Conservation (phyloP, 2,113 vertebrate species). For the Cyprichromis sp. region DNA sequence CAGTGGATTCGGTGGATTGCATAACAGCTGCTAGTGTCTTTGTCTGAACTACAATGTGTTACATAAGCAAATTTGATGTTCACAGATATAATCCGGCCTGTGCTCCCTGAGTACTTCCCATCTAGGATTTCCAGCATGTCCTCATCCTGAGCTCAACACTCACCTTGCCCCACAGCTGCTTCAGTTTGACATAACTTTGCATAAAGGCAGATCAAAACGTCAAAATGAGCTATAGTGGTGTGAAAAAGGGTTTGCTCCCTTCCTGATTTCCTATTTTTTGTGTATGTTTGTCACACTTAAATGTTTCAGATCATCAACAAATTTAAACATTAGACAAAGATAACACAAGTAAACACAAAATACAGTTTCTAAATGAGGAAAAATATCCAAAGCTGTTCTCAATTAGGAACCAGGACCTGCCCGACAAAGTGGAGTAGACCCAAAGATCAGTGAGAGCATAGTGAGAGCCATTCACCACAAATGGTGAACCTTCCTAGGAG, state of each 20-base stretch:
- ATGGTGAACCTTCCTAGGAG: not conserved
- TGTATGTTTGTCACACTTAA: not conserved
- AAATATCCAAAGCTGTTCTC: not conserved
- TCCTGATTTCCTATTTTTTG: not conserved
- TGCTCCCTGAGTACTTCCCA: slow-evolving; percentile 28
- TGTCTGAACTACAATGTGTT: slow-evolving; percentile 57
- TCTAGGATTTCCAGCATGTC: slow-evolving; percentile 44
- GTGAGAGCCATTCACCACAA: not conserved
- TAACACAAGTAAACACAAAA: not conserved
- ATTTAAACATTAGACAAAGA: not conserved
- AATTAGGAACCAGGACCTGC: not conserved
- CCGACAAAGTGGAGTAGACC: not conserved
- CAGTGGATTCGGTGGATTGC: slow-evolving; percentile 31
- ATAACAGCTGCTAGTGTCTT: slow-evolving; percentile 55
- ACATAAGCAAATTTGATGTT: slow-evolving; percentile 71
- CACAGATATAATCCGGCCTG: slow-evolving; percentile 60
- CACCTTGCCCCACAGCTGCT: not conserved
- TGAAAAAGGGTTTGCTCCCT: not conserved
- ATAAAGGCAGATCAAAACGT: not conserved
- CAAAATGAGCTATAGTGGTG: not conserved
- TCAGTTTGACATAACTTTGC: not conserved
- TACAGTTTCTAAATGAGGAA: not conserved
- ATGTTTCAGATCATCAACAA: not conserved
- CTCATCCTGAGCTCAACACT: not conserved
- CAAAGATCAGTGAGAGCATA: not conserved